These are phyloP conservation scores for Troglohyphantes excavatus DNA, from an alignment of 2,888 invertebrate species.

Conservation along the genomic window DNA sequence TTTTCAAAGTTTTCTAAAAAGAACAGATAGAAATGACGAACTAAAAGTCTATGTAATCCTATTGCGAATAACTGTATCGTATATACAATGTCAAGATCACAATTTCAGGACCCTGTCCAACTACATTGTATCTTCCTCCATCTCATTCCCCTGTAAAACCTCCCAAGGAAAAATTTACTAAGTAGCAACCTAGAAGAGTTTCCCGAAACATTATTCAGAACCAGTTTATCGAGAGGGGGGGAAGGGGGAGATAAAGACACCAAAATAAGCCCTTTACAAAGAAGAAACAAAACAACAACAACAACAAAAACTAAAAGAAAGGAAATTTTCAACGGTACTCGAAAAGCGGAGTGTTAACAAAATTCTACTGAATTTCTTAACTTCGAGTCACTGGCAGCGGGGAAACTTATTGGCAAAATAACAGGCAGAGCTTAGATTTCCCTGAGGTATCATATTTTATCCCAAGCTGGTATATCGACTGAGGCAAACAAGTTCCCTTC, in stretches of 20 bases:
- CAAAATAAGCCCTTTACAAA: conserved; percentile 56
- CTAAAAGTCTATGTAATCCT: too few species aligned
- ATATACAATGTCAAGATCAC: not conserved
- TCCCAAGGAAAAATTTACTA: conserved; percentile 8
- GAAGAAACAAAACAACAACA: not conserved
- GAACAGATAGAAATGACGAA: too few species aligned
- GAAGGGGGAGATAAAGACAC: conserved; percentile 61
- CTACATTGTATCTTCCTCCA: conserved; percentile 3
- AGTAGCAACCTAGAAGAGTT: conserved; percentile 19
- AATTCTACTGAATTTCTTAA: conserved; percentile 74
- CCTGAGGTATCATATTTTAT: conserved; percentile 73
- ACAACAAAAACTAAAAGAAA: not conserved
- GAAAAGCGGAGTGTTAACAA: conserved; percentile 73
- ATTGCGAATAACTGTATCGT: too few species aligned
- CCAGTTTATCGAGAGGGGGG: conserved; percentile 39
- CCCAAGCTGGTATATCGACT: conserved; percentile 59
- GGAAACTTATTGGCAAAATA: conserved; percentile 73
- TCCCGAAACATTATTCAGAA: conserved; percentile 54
- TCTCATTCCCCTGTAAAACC: not conserved
- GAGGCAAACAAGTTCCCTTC: conserved; percentile 57
- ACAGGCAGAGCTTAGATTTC: conserved; percentile 72
- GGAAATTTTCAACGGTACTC: conserved; percentile 42
- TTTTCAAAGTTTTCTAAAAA: too few species aligned
- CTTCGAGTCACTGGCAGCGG: conserved; percentile 50
- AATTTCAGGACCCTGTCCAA: not conserved